Evolutionary conservation across 92 coral and sea anemone species (phyloP).

Genomic region (Montipora capitata): DNA sequence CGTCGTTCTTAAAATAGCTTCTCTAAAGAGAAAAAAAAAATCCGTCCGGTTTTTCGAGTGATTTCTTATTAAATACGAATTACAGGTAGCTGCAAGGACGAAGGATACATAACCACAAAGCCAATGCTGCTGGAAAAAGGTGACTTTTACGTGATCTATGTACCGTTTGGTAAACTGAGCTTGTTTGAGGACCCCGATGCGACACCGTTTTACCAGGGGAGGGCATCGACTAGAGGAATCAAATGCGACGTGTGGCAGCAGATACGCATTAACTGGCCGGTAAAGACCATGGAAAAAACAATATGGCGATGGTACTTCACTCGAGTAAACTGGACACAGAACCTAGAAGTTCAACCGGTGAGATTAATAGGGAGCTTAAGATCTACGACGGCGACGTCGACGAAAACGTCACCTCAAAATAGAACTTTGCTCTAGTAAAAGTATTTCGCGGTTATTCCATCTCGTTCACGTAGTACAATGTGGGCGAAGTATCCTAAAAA

Average conservation of each 20-base stretch:
- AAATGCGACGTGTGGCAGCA: conserved; percentile 61
- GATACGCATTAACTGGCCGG: conserved; percentile 39
- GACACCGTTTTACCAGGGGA: conserved; percentile 44
- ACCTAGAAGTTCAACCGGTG: conserved; percentile 36
- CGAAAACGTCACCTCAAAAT: no score
- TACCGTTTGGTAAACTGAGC: conserved; percentile 32
- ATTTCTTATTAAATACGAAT: not conserved
- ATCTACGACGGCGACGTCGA: no score
- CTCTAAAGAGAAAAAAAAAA: no score
- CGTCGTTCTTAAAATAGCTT: no score
- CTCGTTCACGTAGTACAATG: no score
- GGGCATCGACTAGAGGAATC: conserved; percentile 16
- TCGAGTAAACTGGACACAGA: conserved; percentile 11
- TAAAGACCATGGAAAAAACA: not conserved
- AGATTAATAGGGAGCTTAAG: no score
- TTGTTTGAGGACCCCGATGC: conserved; percentile 43
- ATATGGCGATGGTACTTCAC: conserved; percentile 62
- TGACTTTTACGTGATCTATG: not conserved
- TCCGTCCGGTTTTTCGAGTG: not conserved
- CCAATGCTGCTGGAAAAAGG: conserved; percentile 4
- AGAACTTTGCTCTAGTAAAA: no score
- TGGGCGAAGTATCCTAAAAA: no score
- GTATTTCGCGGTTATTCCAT: no score
- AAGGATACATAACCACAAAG: not conserved
- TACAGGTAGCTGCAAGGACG: conserved; percentile 21